Percentiles rank a stretch among this genome's conserved stretches.
Evolutionary conservation across 2,113 vertebrate species (phyloP).

Genomic region (Zootoca vivipara): DNA sequence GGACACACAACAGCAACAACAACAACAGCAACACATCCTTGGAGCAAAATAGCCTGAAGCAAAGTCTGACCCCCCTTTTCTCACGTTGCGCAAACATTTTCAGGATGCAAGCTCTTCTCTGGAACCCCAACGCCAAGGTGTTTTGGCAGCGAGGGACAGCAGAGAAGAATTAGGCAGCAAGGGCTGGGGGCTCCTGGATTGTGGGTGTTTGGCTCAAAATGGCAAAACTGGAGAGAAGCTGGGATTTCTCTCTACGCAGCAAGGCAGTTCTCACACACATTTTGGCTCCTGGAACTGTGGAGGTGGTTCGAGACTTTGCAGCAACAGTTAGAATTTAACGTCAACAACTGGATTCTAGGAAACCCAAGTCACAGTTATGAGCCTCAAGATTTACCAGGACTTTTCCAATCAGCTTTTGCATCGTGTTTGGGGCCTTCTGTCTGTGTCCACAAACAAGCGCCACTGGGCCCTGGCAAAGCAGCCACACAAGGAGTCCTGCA

Average conservation of each 20-base stretch:
- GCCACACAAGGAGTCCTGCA: not conserved
- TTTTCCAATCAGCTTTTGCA: not conserved
- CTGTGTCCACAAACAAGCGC: not conserved
- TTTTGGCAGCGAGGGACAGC: too few species aligned
- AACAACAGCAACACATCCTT: not conserved
- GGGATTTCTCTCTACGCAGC: not conserved
- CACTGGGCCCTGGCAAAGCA: not conserved
- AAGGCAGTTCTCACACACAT: not conserved
- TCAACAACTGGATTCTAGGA: too few species aligned
- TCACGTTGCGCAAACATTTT: not conserved
- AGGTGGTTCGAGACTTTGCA: not conserved
- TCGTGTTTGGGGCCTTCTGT: not conserved
- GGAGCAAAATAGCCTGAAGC: too few species aligned
- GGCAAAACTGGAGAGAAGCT: not conserved
- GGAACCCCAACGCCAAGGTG: not conserved
- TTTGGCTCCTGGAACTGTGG: not conserved
- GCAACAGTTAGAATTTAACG: too few species aligned
- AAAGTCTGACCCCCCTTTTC: not conserved
- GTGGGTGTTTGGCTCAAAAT: not conserved
- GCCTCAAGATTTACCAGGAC: not conserved
- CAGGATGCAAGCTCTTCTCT: not conserved
- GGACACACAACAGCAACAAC: conserved; percentile 45
- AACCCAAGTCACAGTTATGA: not conserved
- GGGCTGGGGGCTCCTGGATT: not conserved
- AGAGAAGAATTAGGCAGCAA: not conserved